These are phyloP conservation scores for Brachionus koreanus DNA, from an alignment of 1,140 invertebrate genomes.

Conservation along the genomic window DNA sequence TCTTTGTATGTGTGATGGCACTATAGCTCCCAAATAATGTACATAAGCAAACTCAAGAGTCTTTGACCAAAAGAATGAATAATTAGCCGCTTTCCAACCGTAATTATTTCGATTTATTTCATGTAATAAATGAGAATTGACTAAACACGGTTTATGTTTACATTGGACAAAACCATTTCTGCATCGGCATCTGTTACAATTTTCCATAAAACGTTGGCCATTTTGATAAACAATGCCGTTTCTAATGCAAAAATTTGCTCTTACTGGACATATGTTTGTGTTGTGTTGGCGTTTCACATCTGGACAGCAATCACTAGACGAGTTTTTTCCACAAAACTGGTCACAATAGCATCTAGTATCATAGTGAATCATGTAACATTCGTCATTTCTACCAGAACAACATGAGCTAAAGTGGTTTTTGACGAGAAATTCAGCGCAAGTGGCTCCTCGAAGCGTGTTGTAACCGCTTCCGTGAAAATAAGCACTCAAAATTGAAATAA, in stretches of 20 bases:
- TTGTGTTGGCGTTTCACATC: conserved; percentile 65
- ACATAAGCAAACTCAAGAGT: conserved; percentile 74
- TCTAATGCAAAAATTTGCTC: neutral
- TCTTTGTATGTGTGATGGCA: conserved; percentile 46
- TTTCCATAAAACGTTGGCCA: conserved; percentile 55
- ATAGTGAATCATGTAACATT: conserved; percentile 70
- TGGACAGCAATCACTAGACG: conserved; percentile 72
- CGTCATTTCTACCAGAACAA: conserved; percentile 68
- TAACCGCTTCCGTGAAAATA: neutral
- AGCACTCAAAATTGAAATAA: neutral
- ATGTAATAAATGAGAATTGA: conserved; percentile 67
- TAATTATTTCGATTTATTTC: conserved; percentile 57
- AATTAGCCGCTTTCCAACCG: conserved; percentile 74
- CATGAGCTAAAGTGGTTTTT: conserved; percentile 58
- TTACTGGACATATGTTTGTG: neutral
- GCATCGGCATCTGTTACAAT: conserved; percentile 67
- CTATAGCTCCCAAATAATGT: conserved; percentile 68
- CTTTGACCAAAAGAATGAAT: conserved; percentile 75
- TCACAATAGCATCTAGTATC: conserved; percentile 83
- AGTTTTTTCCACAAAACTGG: conserved; percentile 75
- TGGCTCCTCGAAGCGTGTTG: neutral
- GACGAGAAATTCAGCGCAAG: neutral
- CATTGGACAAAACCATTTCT: conserved; percentile 70
- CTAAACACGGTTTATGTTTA: conserved; percentile 69
- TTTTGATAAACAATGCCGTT: neutral